Evolutionary conservation across 2,113 vertebrate species (phyloP).

Genomic region (Eonycteris spelaea): DNA sequence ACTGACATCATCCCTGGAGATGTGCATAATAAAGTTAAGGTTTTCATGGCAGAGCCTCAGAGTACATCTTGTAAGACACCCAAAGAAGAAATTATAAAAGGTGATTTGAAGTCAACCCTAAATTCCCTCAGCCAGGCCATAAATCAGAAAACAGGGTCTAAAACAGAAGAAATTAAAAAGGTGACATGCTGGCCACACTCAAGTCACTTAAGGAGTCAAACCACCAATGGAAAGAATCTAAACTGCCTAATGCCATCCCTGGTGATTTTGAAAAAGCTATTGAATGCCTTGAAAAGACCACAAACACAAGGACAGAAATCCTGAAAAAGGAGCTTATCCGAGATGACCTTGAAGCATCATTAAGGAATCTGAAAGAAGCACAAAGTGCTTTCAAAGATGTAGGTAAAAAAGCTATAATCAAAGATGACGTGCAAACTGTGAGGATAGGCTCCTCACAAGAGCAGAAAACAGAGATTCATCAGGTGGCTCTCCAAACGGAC

Average conservation of each 20-base stretch:
- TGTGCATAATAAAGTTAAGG: slow-evolving; percentile 87
- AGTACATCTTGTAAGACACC: slow-evolving; percentile 75
- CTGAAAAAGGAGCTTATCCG: slow-evolving; percentile 85
- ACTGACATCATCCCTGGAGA: slow-evolving; percentile 91
- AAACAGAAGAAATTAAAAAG: slow-evolving; percentile 89
- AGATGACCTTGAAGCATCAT: slow-evolving; percentile 87
- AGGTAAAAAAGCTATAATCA: slow-evolving; percentile 83
- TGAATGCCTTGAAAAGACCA: slow-evolving; percentile 88
- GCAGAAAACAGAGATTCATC: slow-evolving; percentile 76
- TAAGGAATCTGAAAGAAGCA: slow-evolving; percentile 87
- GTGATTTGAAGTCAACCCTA: slow-evolving; percentile 88
- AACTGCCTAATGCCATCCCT: slow-evolving; percentile 85
- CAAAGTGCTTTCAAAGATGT: slow-evolving; percentile 81
- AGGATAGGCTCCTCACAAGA: slow-evolving; percentile 81
- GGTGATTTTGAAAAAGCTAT: slow-evolving; percentile 88
- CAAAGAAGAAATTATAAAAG: slow-evolving; percentile 89
- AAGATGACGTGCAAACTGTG: slow-evolving; percentile 80
- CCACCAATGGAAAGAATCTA: slow-evolving; percentile 79
- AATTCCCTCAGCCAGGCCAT: slow-evolving; percentile 86
- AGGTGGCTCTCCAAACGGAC: slow-evolving; percentile 79
- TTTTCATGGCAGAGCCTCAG: slow-evolving; percentile 87
- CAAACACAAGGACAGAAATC: slow-evolving; percentile 82
- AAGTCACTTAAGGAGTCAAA: slow-evolving; percentile 86
- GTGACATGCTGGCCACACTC: slow-evolving; percentile 84
- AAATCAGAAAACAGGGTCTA: slow-evolving; percentile 84